A percentile compares a stretch with the other conserved stretches of the same genome.
Conservation (phyloP, 1,140 invertebrate species). For the Macrocentrus cingulum region DNA sequence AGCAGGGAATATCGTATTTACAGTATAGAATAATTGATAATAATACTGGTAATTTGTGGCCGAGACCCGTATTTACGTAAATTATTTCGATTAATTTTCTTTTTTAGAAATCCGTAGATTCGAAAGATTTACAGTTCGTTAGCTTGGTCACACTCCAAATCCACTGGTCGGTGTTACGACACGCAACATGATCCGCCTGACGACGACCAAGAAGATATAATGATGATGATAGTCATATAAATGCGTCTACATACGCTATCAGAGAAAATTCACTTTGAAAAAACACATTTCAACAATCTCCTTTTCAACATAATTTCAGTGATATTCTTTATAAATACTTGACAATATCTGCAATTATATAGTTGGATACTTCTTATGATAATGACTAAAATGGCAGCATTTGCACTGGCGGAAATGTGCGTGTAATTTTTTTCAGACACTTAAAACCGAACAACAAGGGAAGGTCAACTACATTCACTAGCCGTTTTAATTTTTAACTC, state of each 20-base stretch:
- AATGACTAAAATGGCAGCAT: too few relatives aligned
- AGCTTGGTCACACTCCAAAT: constrained; percentile 25
- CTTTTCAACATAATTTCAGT: too few relatives aligned
- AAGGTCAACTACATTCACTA: constrained; percentile 24
- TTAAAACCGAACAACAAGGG: constrained; percentile 7
- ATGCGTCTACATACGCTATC: background rate
- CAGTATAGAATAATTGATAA: background rate
- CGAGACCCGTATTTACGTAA: background rate
- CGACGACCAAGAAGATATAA: background rate
- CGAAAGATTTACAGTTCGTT: constrained; percentile 20
- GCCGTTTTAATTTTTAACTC: background rate
- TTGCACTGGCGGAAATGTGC: background rate
- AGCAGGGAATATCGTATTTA: background rate
- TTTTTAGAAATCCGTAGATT: constrained; percentile 18
- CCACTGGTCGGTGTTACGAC: constrained; percentile 6
- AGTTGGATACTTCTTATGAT: too few relatives aligned
- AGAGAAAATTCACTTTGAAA: background rate
- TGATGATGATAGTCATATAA: constrained; percentile 9
- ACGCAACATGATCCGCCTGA: background rate
- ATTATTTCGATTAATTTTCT: constrained; percentile 12
- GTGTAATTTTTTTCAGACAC: background rate
- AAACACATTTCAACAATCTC: too few relatives aligned
- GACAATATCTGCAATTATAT: too few relatives aligned
- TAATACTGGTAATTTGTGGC: constrained; percentile 3
- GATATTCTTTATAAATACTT: too few relatives aligned